These are phyloP conservation scores for Babyrousa celebensis DNA, from an alignment of 2,797 vertebrate genomes.

Conservation along the genomic window DNA sequence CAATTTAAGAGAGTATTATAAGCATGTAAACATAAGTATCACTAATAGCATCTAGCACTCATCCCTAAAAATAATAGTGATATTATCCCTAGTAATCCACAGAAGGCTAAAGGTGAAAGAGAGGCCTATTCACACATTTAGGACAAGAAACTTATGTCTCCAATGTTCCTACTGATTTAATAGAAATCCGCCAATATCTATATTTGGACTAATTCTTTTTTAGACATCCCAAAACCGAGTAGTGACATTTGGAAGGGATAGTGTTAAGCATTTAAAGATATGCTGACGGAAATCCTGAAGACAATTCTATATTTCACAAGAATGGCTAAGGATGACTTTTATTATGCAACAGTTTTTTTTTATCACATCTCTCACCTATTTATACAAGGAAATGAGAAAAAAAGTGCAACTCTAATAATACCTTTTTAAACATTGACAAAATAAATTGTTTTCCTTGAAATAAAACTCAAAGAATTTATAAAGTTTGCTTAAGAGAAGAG, in stretches of 20 bases:
- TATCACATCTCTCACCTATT: not conserved
- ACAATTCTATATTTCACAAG: not conserved
- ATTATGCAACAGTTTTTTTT: not conserved
- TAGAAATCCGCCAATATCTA: not conserved
- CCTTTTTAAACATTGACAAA: constrained; percentile 26
- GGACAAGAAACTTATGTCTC: not conserved
- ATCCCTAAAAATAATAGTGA: not conserved
- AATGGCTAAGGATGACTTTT: not conserved
- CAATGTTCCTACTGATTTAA: not conserved
- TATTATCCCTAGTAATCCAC: not conserved
- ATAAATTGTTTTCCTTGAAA: constrained; percentile 20
- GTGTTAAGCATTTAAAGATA: not conserved
- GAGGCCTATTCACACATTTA: not conserved
- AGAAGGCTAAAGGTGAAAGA: not conserved
- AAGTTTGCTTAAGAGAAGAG: constrained; percentile 41
- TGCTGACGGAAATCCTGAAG: not conserved
- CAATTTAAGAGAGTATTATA: not conserved
- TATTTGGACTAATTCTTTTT: not conserved
- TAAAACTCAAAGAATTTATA: not conserved
- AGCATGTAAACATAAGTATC: not conserved
- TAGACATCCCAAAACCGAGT: not conserved
- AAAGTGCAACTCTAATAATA: not conserved
- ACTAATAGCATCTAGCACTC: not conserved
- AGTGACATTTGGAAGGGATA: not conserved
- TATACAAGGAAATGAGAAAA: constrained; percentile 31